phyloP scores from a whole-genome alignment of 2,888 invertebrate species.

The Drosophila neutralis region DNA sequence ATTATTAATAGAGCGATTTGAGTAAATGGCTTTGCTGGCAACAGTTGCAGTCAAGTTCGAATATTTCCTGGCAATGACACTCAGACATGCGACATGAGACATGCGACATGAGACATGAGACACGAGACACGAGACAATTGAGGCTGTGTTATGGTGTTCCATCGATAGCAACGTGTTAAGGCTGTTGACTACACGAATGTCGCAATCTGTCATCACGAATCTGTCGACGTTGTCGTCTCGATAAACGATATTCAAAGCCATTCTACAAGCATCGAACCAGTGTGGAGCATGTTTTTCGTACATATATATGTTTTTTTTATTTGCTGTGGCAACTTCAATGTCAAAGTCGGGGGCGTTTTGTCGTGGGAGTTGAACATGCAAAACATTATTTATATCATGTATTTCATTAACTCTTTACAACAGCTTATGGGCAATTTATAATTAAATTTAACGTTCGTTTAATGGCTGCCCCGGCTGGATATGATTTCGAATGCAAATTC shows the following conservation, averaged over 20 bases:
- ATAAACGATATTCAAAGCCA: conserved; percentile 39
- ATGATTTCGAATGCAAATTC: conserved; percentile 21
- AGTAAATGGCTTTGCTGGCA: conserved; percentile 2
- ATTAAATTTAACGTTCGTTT: conserved; percentile 32
- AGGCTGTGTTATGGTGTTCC: conserved; percentile 17
- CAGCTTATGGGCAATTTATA: conserved; percentile 41
- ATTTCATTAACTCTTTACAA: conserved; percentile 38
- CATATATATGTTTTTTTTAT: conserved; percentile 6
- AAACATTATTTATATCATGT: conserved; percentile 17
- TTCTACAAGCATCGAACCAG: conserved; percentile 16
- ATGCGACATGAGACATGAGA: background rate
- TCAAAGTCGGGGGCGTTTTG: conserved; percentile 69
- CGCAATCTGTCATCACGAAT: conserved; percentile 37
- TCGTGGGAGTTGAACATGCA: conserved; percentile 47
- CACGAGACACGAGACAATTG: conserved; percentile 12
- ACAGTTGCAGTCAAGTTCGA: conserved; percentile 7
- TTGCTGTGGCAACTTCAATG: conserved; percentile 56
- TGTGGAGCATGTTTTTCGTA: conserved; percentile 18
- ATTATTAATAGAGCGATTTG: conserved; percentile 1
- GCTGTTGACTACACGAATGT: conserved; percentile 2
- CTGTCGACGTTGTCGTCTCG: conserved; percentile 27
- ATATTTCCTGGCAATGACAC: conserved; percentile 27
- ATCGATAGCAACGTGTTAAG: conserved; percentile 28
- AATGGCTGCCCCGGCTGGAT: conserved; percentile 12
- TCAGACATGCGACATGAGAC: conserved; percentile 6